Evolutionary conservation across 1,140 invertebrate species (phyloP).

Genomic region (Megathymus violae): DNA sequence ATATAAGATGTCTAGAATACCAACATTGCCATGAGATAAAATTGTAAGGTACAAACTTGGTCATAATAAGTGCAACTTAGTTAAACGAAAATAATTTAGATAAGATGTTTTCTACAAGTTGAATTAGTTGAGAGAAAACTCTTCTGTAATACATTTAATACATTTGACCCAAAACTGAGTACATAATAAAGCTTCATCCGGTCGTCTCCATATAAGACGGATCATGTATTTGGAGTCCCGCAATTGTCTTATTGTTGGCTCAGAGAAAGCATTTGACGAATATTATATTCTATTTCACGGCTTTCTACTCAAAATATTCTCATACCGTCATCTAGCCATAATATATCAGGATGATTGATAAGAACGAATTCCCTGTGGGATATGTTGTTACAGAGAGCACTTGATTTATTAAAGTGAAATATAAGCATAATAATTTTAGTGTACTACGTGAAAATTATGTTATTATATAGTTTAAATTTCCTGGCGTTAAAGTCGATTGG

Average conservation of each 20-base stretch:
- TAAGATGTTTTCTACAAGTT: not conserved
- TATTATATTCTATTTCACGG: conserved; percentile 6
- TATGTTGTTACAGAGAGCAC: not conserved
- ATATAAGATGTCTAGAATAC: too few relatives aligned
- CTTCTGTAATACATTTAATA: not conserved
- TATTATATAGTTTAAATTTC: too few relatives aligned
- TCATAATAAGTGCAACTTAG: too few relatives aligned
- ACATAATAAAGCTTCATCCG: not conserved
- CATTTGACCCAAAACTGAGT: not conserved
- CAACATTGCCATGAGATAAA: too few relatives aligned
- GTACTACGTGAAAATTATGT: too few relatives aligned
- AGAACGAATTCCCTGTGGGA: not conserved
- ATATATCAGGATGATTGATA: conserved; percentile 9
- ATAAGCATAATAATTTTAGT: too few relatives aligned
- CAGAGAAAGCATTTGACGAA: conserved; percentile 5
- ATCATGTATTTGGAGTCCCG: not conserved
- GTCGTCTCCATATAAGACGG: not conserved
- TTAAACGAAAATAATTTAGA: not conserved
- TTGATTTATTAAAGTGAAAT: too few relatives aligned
- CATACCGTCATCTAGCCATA: not conserved
- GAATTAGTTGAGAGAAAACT: not conserved
- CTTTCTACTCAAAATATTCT: conserved; percentile 18
- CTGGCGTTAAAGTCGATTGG: too few relatives aligned
- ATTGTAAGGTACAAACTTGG: too few relatives aligned
- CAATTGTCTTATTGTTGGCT: conserved; percentile 15